A percentile compares a stretch with the other conserved stretches of the same genome.
Conservation (phyloP, 2,113 vertebrate genomes). For the Microcebus tavaratra region DNA sequence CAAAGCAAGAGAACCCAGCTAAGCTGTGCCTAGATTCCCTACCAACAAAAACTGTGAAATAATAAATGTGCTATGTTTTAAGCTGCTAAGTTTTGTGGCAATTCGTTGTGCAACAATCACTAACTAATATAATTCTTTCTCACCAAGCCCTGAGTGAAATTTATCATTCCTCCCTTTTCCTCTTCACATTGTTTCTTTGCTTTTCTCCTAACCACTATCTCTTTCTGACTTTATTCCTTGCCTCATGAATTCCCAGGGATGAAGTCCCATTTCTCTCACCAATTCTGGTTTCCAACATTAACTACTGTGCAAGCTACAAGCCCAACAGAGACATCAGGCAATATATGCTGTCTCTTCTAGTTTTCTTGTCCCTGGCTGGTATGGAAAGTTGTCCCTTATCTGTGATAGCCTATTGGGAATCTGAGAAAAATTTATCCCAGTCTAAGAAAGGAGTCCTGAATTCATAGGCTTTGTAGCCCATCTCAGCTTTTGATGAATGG, state of each 20-base stretch:
- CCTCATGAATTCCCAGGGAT: background rate
- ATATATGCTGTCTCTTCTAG: background rate
- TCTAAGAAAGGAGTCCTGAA: background rate
- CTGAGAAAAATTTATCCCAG: background rate
- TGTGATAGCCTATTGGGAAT: background rate
- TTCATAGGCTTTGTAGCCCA: background rate
- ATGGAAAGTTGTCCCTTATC: too few relatives aligned
- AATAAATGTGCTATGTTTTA: background rate
- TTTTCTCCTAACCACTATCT: background rate
- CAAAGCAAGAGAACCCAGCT: background rate
- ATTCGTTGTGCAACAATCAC: background rate
- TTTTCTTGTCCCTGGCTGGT: background rate
- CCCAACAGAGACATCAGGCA: background rate
- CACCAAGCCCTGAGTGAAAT: background rate
- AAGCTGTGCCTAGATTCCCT: background rate
- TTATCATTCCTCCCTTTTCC: background rate
- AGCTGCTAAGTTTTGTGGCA: background rate
- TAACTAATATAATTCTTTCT: background rate
- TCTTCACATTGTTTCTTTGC: background rate
- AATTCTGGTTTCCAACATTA: background rate
- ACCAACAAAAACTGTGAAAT: background rate
- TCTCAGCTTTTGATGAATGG: background rate
- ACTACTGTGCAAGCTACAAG: background rate
- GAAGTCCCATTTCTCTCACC: background rate
- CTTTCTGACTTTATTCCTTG: background rate